Evolutionary conservation across 2,797 vertebrate species (phyloP).

Genomic region (Arrhamphus sclerolepis): DNA sequence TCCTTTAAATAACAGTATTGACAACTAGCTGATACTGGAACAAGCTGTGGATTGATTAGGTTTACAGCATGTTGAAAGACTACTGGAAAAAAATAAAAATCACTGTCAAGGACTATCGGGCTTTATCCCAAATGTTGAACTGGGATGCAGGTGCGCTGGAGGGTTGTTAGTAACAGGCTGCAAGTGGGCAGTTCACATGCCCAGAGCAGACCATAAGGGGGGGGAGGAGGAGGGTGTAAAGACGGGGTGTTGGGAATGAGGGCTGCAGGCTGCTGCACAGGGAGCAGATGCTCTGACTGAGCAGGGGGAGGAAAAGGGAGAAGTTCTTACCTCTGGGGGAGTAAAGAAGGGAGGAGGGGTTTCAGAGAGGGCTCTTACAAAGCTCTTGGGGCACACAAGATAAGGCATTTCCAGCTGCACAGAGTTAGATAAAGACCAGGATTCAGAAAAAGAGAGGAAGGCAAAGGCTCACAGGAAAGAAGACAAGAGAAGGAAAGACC

Average conservation of each 20-base stretch:
- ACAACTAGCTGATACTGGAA: background rate
- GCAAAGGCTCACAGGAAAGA: constrained; percentile 25
- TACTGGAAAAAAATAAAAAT: constrained; percentile 8
- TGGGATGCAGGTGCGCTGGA: constrained; percentile 49
- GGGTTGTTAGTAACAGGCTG: constrained; percentile 56
- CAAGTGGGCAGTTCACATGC: constrained; percentile 32
- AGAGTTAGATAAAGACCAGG: constrained; percentile 65
- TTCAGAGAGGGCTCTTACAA: constrained; percentile 69
- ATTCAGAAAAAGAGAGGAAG: constrained; percentile 34
- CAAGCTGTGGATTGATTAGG: background rate
- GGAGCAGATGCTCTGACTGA: constrained; percentile 55
- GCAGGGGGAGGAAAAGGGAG: constrained; percentile 13
- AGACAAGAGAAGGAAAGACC: constrained; percentile 17
- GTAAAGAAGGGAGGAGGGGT: constrained; percentile 72
- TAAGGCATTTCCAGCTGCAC: constrained; percentile 81
- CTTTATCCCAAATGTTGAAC: constrained; percentile 6
- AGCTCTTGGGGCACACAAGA: constrained; percentile 76
- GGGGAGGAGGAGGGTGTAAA: background rate
- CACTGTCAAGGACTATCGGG: background rate
- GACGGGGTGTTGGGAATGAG: constrained; percentile 3
- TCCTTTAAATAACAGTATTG: too few species aligned
- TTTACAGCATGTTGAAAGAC: constrained; percentile 4
- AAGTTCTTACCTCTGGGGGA: constrained; percentile 76
- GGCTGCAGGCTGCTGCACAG: constrained; percentile 62
- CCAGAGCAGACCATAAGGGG: constrained; percentile 45